Evolutionary conservation across 2,888 invertebrate species (phyloP), one percentile per base, ranked within the genome.

Genomic region (Listrodromus nycthemerus): DNA sequence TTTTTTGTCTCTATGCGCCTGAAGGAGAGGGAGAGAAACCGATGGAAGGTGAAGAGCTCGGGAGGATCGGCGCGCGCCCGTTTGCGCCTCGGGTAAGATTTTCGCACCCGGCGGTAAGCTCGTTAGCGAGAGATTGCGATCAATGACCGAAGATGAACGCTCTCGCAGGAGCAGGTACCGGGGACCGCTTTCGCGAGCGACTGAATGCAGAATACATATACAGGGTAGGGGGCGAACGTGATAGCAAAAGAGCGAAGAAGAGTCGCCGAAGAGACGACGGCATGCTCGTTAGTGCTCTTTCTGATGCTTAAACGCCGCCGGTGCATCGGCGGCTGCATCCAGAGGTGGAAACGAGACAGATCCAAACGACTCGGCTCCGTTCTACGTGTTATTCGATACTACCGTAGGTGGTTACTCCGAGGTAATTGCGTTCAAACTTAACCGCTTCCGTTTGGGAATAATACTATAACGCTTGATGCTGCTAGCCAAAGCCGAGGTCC

Each of bases 121-220:
- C 92, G 91, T 92, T 92, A 92, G 90, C 89, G 86, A 86, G 89
- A 89, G 91, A 92, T 91, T 90, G 92, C 92, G 91, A 92, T 92
- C 92, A 91, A 91, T 92, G 92, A 90, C 91, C 92, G 92, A 92
- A 91, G 92, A 91, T 92, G 92, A 91, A 92, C 92, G 89, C 91
- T 90, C 87, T 90, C 86, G 89, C 90, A 87, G 89, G 90, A 89
- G 65, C 81, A 75, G 80, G 79, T 84, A 84, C 66, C 52, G 65
- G 75, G 55, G 24, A 37, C 70, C 37, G 6, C 37, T n/a, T 75
- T 30, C 19, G 55, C 37, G 80, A 66, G 21, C 55, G 65, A 80
- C 52, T 65, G 63, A 79, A 74, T 61, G 71, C 58, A 73, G 41
- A 16, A 45, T 71, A 80, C 75, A 74, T 83, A 74, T 66, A 73